phyloP scores from a whole-genome alignment of 2,797 vertebrate species.

The Centropyge bicolor region DNA sequence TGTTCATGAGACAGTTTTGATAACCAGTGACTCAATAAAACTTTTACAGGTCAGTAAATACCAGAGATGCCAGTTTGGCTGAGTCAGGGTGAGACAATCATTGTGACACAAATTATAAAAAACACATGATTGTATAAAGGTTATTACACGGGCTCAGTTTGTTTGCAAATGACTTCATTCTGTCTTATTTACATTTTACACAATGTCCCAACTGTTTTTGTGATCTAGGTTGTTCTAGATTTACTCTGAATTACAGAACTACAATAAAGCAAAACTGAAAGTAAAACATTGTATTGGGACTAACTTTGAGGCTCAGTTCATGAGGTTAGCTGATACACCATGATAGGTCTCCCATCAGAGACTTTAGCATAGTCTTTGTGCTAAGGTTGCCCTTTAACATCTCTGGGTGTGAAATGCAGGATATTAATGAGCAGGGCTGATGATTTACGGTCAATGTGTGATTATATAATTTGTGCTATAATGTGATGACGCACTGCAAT shows the following conservation, averaged over 20 bases:
- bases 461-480: not conserved
- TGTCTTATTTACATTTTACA: no score
- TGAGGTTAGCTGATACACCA: not conserved
- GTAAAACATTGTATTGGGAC: not conserved
- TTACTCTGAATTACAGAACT: no score
- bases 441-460: not conserved
- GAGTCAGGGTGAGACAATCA: constrained; percentile 9
- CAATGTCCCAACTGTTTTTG: no score
- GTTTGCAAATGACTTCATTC: no score
- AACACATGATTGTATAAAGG: no score
- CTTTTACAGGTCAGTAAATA: constrained; percentile 46
- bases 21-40: constrained; percentile 31
- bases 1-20: constrained; percentile 27
- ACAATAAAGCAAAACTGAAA: not conserved
- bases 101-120: not conserved
- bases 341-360: not conserved
- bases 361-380: not conserved
- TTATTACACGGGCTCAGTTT: no score
- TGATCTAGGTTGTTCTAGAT: no score
- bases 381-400: not conserved
- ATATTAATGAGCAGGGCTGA: not conserved
- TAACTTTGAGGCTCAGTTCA: not conserved
- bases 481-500: not conserved
- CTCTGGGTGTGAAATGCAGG: not conserved
- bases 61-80: constrained; percentile 17